Percentiles rank a stretch among this genome's conserved stretches.
Evolutionary conservation across 1,140 invertebrate genomes (phyloP).

Genomic region (Drosophila athabasca): DNA sequence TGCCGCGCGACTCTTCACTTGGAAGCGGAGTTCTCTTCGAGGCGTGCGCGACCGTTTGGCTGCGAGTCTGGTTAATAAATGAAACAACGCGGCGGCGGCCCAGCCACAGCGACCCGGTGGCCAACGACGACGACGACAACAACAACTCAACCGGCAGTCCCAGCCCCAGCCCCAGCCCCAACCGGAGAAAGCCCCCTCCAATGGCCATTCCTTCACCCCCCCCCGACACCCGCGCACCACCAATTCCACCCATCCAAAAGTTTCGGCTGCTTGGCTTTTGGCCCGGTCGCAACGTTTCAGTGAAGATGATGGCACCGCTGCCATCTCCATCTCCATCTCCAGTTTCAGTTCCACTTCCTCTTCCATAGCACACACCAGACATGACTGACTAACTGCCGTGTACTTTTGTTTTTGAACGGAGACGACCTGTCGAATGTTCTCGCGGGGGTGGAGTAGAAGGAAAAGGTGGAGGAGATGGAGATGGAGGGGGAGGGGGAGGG

Average conservation of each 20-base stretch:
- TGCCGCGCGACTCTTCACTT: neutral
- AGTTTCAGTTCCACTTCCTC: neutral
- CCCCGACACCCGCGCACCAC: neutral
- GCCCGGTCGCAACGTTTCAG: constrained; percentile 63
- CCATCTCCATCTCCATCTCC: neutral
- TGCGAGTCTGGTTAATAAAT: constrained; percentile 67
- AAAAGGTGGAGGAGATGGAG: neutral
- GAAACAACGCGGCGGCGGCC: constrained; percentile 37
- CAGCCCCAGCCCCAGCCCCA: constrained; percentile 1
- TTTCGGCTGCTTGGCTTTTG: constrained; percentile 71
- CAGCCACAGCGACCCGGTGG: constrained; percentile 12
- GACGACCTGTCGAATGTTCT: constrained; percentile 52
- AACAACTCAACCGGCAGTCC: constrained; percentile 2
- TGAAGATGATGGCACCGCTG: constrained; percentile 54
- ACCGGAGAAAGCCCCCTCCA: constrained; percentile 45
- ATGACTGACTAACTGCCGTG: too few species aligned
- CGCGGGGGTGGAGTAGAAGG: neutral
- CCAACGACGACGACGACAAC: too few species aligned
- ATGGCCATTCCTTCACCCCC: neutral
- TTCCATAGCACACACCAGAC: too few species aligned
- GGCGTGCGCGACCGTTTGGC: constrained; percentile 59
- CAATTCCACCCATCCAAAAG: constrained; percentile 10
- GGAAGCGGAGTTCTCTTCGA: constrained; percentile 1
- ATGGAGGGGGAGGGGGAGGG: neutral
- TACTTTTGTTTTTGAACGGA: neutral